Percentiles rank a stretch among this genome's conserved stretches.
Conservation (phyloP, 2,113 vertebrate species). For the Bothrops jararaca region DNA sequence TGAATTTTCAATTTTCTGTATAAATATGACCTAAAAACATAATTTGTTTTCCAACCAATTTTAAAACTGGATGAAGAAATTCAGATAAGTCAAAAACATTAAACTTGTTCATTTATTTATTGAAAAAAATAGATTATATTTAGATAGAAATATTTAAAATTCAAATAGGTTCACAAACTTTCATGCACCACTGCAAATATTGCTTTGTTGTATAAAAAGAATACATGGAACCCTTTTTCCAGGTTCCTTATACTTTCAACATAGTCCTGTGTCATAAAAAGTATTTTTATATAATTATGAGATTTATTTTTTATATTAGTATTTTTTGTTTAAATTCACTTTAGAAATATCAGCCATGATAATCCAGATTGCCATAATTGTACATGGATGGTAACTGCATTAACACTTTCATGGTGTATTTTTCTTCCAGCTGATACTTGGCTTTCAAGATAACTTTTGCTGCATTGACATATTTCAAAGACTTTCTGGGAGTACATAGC, state of each 20-base stretch:
- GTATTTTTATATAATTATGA: not conserved
- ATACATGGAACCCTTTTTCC: not conserved
- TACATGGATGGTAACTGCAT: not conserved
- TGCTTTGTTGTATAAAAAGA: not conserved
- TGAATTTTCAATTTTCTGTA: not conserved
- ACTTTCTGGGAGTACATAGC: not conserved
- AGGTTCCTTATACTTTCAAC: not conserved
- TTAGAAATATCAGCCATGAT: not conserved
- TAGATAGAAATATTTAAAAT: not conserved
- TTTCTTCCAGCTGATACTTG: not conserved
- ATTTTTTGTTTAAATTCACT: not conserved
- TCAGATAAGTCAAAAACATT: not conserved
- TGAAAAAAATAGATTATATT: not conserved
- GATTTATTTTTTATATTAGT: not conserved
- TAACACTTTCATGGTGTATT: not conserved
- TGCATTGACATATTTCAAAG: not conserved
- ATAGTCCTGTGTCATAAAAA: not conserved
- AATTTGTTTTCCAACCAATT: not conserved
- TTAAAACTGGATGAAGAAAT: not conserved
- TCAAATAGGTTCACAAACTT: not conserved
- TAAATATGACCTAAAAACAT: not conserved
- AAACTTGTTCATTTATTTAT: not conserved
- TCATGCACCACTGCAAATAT: not conserved
- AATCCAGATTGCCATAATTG: not conserved
- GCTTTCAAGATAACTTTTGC: not conserved